Percentiles rank a stretch among this genome's conserved stretches.
Conservation (phyloP, 2,888 invertebrate species). For the Oegoconia quadripuncta region DNA sequence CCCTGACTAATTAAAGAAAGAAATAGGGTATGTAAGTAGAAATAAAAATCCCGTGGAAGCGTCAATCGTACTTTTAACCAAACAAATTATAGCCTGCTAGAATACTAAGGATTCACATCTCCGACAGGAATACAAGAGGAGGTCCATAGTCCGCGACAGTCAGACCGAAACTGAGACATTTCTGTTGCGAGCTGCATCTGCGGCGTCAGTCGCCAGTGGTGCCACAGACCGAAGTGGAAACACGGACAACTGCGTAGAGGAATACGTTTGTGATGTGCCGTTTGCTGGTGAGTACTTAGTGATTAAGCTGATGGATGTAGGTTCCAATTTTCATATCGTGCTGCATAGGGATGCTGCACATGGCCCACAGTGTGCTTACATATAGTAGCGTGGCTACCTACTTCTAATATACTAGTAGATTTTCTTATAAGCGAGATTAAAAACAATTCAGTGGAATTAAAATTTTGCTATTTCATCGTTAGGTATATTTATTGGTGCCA, state of each 20-base stretch:
- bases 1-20: too few species aligned
- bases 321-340: too few species aligned
- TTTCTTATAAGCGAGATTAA: too few species aligned
- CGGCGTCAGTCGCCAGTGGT: conserved; percentile 86
- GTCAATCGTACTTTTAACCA: not conserved
- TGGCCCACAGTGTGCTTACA: too few species aligned
- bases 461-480: too few species aligned
- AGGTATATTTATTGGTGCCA: too few species aligned
- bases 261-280: conserved; percentile 90
- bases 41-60: not conserved
- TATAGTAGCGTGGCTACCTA: too few species aligned
- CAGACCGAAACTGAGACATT: conserved; percentile 90
- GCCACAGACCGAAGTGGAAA: conserved; percentile 90
- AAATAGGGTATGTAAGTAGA: too few species aligned
- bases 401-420: too few species aligned
- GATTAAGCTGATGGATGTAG: too few species aligned
- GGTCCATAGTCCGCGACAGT: conserved; percentile 86
- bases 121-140: conserved; percentile 88
- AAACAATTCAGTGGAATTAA: too few species aligned
- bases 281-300: conserved; percentile 87
- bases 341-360: too few species aligned
- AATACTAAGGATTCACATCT: not conserved
- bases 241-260: conserved; percentile 90
- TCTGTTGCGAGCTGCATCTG: conserved; percentile 88
- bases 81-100: not conserved